Conservation (phyloP, 2,113 vertebrate species). For the Glaucomys volans region DNA sequence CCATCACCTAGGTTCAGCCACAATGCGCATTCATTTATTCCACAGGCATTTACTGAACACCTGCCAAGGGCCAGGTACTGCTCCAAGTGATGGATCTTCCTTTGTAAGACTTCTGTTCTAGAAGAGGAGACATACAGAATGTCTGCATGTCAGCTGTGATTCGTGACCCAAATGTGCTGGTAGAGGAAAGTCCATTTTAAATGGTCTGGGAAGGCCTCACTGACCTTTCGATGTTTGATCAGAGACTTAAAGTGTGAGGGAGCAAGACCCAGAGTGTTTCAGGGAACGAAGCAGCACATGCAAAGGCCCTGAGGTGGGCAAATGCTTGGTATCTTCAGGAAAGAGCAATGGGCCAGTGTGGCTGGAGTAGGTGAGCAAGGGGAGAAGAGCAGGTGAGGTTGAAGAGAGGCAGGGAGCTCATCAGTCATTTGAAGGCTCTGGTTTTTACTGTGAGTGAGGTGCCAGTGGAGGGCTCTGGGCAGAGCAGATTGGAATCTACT, state of each 20-base stretch:
- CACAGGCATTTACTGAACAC: fast-evolving
- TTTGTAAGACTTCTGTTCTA: not conserved
- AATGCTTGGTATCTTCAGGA: not conserved
- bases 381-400: not conserved
- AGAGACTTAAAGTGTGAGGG: not conserved
- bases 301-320: slow-evolving; percentile 10
- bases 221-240: not conserved
- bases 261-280: not conserved
- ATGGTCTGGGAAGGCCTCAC: not conserved
- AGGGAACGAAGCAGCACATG: not conserved
- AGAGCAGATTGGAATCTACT: not conserved
- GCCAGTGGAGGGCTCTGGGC: not conserved
- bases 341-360: not conserved
- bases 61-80: fast-evolving
- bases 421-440: not conserved
- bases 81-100: not conserved
- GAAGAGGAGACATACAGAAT: not conserved
- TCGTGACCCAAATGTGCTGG: not conserved
- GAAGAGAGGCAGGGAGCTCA: fast-evolving
- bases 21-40: no score
- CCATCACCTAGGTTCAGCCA: not conserved
- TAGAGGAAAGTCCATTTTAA: not conserved
- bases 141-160: not conserved
- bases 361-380: not conserved
- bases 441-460: not conserved